Evolutionary conservation across 2,113 vertebrate species (phyloP).

Genomic region (Opisthocomus hoazin): DNA sequence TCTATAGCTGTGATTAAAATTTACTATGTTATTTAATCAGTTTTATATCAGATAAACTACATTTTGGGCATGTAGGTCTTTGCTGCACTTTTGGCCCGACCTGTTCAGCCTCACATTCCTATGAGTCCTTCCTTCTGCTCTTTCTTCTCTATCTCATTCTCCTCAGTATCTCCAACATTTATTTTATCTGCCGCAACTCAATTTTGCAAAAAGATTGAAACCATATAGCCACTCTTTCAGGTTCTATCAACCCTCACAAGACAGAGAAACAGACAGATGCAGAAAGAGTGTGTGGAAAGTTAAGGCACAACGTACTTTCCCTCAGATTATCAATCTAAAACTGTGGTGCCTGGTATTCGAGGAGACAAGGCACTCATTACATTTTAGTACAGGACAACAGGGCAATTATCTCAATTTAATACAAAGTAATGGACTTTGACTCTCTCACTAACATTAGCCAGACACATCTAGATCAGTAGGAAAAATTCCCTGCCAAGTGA

Average conservation of each 20-base stretch:
- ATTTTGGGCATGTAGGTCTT: not conserved
- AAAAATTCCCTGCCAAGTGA: not conserved
- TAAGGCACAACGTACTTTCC: not conserved
- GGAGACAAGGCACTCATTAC: constrained; percentile 3
- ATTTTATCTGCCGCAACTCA: not conserved
- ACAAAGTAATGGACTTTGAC: not conserved
- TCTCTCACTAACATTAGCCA: not conserved
- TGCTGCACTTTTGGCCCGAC: not conserved
- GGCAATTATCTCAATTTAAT: constrained; percentile 5
- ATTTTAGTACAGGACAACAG: not conserved
- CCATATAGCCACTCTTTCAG: not conserved
- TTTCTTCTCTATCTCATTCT: not conserved
- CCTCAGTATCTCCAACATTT: not conserved
- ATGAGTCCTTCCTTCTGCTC: not conserved
- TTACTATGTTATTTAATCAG: not conserved
- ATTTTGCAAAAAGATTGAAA: not conserved
- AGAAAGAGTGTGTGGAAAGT: not conserved
- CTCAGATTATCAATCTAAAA: not conserved
- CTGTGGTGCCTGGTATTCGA: not conserved
- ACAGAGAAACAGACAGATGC: not conserved
- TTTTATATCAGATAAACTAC: not conserved
- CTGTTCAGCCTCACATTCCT: not conserved
- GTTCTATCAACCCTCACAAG: not conserved
- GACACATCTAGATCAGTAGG: not conserved
- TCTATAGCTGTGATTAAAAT: not conserved